These are phyloP conservation scores for Pan paniscus DNA, from an alignment of 2,113 vertebrate genomes.

Conservation along the genomic window DNA sequence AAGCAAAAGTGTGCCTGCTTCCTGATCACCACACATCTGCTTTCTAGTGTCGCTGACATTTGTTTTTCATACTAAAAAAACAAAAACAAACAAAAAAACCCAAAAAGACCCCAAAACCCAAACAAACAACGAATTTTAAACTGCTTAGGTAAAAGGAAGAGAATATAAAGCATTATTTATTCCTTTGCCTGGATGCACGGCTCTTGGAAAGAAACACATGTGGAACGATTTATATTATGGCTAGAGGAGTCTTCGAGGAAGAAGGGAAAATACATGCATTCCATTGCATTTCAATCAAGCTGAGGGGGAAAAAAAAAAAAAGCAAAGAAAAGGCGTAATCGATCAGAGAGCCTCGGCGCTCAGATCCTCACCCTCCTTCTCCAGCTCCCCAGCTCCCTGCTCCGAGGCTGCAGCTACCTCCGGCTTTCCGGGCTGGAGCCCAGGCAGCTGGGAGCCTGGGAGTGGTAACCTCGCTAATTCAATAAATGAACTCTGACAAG, in stretches of 20 bases:
- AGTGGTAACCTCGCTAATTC: slow-evolving; percentile 39
- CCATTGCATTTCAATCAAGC: background rate
- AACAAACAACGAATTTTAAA: slow-evolving; percentile 43
- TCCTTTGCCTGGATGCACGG: background rate
- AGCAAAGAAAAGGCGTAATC: fast-evolving
- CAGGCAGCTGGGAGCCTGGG: background rate
- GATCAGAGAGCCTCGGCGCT: background rate
- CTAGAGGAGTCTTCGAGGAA: background rate
- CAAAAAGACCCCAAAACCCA: background rate
- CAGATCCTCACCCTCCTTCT: fast-evolving
- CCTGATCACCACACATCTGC: background rate
- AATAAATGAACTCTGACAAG: slow-evolving; percentile 55
- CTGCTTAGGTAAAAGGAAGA: slow-evolving; percentile 39
- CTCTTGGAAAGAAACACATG: background rate
- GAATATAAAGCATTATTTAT: background rate
- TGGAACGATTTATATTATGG: background rate
- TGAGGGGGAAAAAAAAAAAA: no score
- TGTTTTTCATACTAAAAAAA: background rate
- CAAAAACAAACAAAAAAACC: background rate
- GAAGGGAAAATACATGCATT: background rate
- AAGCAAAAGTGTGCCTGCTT: background rate
- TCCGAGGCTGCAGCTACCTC: background rate
- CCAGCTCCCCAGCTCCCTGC: fast-evolving
- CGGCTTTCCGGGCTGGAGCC: background rate
- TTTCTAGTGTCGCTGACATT: background rate